Evolutionary conservation across 2,113 vertebrate species (phyloP).

Genomic region (Gavialis gangeticus): DNA sequence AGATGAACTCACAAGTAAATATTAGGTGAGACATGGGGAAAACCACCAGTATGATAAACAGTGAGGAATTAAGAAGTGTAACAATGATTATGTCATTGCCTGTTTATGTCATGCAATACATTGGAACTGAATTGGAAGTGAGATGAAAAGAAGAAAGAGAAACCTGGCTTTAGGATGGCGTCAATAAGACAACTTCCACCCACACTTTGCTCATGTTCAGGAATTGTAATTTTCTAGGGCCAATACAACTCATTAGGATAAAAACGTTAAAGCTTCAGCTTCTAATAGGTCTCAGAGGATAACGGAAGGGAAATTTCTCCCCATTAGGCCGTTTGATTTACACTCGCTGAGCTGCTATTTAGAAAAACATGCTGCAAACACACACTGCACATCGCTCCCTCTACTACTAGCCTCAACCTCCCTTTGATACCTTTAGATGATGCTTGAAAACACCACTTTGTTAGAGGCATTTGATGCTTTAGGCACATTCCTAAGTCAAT

Average conservation of each 20-base stretch:
- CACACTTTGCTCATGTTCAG: neutral
- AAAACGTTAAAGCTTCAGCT: neutral
- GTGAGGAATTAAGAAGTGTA: neutral
- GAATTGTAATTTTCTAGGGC: neutral
- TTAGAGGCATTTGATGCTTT: neutral
- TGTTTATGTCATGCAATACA: neutral
- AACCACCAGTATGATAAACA: too few relatives aligned
- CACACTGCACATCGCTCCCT: neutral
- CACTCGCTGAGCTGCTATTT: neutral
- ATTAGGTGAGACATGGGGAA: too few relatives aligned
- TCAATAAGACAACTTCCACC: neutral
- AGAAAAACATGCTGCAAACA: neutral
- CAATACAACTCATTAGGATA: neutral
- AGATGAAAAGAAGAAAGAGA: neutral
- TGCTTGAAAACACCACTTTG: neutral
- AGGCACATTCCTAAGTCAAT: neutral
- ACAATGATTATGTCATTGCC: neutral
- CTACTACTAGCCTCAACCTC: neutral
- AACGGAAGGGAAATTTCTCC: neutral
- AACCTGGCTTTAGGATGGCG: neutral
- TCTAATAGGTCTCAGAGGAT: neutral
- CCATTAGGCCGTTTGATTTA: neutral
- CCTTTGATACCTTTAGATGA: neutral
- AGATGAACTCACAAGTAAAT: too few relatives aligned
- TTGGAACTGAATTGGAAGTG: neutral